phyloP scores from a whole-genome alignment of 2,113 vertebrate genomes.

The Poeciliopsis prolifica region DNA sequence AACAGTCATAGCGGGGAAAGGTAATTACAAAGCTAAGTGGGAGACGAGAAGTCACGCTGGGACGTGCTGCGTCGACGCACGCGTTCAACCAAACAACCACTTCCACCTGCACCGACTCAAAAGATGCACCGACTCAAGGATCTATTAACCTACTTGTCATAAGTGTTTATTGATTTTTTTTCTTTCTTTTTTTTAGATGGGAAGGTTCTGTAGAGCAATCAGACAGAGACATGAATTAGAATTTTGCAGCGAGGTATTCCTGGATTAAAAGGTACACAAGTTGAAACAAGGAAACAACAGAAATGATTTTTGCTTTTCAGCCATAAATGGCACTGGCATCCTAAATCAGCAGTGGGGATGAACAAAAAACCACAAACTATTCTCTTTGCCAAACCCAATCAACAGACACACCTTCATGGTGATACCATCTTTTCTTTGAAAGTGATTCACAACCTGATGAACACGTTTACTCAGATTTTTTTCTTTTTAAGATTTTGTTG shows the following conservation, averaged over 20 bases:
- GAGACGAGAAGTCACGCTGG: conserved; percentile 58
- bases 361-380: conserved; percentile 6
- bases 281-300: conserved; percentile 3
- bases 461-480: conserved; percentile 35
- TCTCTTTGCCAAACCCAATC: not conserved
- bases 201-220: not conserved
- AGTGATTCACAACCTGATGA: conserved; percentile 34
- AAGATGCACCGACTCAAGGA: conserved; percentile 4
- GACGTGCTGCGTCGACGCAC: conserved; percentile 36
- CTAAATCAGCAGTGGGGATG: conserved; percentile 29
- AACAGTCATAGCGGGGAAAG: conserved; percentile 63
- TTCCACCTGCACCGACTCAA: conserved; percentile 31
- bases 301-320: conserved; percentile 12
- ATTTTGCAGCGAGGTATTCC: not conserved
- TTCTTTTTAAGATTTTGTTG: too few relatives aligned
- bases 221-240: not conserved
- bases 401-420: conserved; percentile 5
- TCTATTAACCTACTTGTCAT: conserved; percentile 18
- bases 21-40: conserved; percentile 66
- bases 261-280: not conserved
- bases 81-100: conserved; percentile 23
- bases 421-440: not conserved
- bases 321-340: conserved; percentile 19
- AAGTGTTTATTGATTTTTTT: not conserved
- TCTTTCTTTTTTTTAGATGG: not conserved